Percentiles rank a stretch among this genome's conserved stretches.
These are phyloP conservation scores for Blomia tropicalis DNA, from an alignment of 2,888 invertebrate genomes.

Conservation along the genomic window DNA sequence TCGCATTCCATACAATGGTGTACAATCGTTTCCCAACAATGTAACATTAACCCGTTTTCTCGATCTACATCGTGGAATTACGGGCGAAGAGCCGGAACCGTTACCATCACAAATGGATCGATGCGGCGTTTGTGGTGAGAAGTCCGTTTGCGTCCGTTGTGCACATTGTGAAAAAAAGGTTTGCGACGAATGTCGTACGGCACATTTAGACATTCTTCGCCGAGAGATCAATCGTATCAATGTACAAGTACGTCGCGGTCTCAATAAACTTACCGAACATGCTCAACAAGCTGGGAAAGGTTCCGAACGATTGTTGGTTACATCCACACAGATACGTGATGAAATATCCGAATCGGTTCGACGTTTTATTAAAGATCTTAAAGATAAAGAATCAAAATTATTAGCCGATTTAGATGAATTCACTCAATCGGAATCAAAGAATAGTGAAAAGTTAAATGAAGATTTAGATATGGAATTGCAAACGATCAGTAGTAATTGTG, in stretches of 20 bases:
- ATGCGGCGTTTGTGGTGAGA: constrained; percentile 80
- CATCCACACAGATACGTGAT: constrained; percentile 72
- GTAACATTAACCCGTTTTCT: constrained; percentile 85
- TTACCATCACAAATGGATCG: constrained; percentile 37
- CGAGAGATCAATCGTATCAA: constrained; percentile 67
- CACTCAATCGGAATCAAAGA: constrained; percentile 66
- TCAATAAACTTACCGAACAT: constrained; percentile 74
- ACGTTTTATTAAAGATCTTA: constrained; percentile 35
- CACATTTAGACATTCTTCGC: constrained; percentile 85
- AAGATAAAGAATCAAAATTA: constrained; percentile 45
- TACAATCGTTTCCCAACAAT: constrained; percentile 85
- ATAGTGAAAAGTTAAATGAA: constrained; percentile 69
- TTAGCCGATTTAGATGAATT: constrained; percentile 59
- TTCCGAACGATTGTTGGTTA: constrained; percentile 66
- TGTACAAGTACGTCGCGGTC: constrained; percentile 46
- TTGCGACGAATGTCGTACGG: constrained; percentile 80
- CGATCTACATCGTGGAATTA: constrained; percentile 76
- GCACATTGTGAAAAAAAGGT: constrained; percentile 94
- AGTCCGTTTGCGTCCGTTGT: constrained; percentile 61
- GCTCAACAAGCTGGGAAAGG: constrained; percentile 61
- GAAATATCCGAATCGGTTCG: constrained; percentile 74
- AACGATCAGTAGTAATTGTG: constrained; percentile 90
- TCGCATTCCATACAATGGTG: constrained; percentile 83
- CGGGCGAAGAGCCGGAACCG: constrained; percentile 32
- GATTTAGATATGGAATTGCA: constrained; percentile 84